These are phyloP conservation scores for Scolopax mira DNA, from an alignment of 2,113 vertebrate species.

Conservation along the genomic window DNA sequence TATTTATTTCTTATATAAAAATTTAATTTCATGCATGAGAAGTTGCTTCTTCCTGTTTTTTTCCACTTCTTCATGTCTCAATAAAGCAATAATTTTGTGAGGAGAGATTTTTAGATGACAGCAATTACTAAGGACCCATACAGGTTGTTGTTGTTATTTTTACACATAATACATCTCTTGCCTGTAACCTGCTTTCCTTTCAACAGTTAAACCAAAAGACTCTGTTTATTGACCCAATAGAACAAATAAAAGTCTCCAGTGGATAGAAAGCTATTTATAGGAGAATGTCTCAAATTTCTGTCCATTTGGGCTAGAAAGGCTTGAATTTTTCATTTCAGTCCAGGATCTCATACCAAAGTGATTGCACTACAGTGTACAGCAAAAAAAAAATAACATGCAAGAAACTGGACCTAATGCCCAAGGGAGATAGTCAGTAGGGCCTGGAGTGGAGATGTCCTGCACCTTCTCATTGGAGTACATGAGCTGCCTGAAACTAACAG, in stretches of 20 bases:
- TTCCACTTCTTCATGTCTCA: not conserved
- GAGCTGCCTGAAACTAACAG: not conserved
- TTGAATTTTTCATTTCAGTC: not conserved
- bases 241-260: not conserved
- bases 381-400: not conserved
- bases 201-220: not conserved
- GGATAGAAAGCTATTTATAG: not conserved
- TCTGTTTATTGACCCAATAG: not conserved
- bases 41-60: conserved; percentile 9
- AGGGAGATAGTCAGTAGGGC: not conserved
- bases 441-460: not conserved
- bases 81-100: not conserved
- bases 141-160: not conserved
- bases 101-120: not conserved
- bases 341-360: not conserved
- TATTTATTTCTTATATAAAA: conserved; percentile 33
- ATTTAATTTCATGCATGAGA: conserved; percentile 36
- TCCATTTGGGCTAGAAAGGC: not conserved
- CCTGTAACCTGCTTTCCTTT: not conserved
- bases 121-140: not conserved
- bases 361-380: not conserved
- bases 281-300: not conserved
- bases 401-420: not conserved
- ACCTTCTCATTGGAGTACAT: not conserved
- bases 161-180: not conserved